Evolutionary conservation across 2,888 invertebrate genomes (phyloP), one percentile per base, ranked within the genome.

Genomic region (Anoncus sp.): DNA sequence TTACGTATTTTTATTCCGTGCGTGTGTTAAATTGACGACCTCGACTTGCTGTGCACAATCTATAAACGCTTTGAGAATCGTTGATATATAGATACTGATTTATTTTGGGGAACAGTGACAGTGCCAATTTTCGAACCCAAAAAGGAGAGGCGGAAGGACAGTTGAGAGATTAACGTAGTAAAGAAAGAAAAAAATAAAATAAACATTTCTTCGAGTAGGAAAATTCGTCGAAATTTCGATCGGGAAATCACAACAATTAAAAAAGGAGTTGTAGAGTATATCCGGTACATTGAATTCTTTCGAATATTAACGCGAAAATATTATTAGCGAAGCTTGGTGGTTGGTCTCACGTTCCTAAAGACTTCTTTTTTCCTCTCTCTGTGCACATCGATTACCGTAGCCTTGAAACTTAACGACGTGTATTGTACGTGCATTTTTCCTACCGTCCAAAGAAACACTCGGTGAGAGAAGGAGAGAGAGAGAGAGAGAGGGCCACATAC

Each of bases 101-200:
- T 77, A 77, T 77, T 77, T 77, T 38, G 38, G 62, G 62, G 72
- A 63, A 62, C 47, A 27, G 75, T 67, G 72, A 75, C 67, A 62
- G 79, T 63, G 79, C 75, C 75, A 75, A 57, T 60, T 73, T 49
- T 31, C 59, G 31, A 60, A 27, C 57, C 55, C n/a, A 62, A 70
- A 40, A 66, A 67, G 55, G 59, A 40, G 18, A 55, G 49, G 69
- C 43, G 14, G 31, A 27, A 63, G 70, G 59, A 22, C 49, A 66
- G 49, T 65, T 40, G 59, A n/a, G 65, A 40, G 20, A 45, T 55
- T 16, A 43, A n/a, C 14, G n/a, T n/a, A n/a, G n/a, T n/a, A n/a
- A n/a, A n/a, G n/a, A n/a, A n/a, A 75, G 18, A 43, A 43, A 38
- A 35, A 24, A 57, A 40, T 43, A 40, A 57, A 24, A 59, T 31